Evolutionary conservation across 2,888 invertebrate genomes (phyloP), one percentile per base, ranked within the genome.

Genomic region (Ellobium chinense): DNA sequence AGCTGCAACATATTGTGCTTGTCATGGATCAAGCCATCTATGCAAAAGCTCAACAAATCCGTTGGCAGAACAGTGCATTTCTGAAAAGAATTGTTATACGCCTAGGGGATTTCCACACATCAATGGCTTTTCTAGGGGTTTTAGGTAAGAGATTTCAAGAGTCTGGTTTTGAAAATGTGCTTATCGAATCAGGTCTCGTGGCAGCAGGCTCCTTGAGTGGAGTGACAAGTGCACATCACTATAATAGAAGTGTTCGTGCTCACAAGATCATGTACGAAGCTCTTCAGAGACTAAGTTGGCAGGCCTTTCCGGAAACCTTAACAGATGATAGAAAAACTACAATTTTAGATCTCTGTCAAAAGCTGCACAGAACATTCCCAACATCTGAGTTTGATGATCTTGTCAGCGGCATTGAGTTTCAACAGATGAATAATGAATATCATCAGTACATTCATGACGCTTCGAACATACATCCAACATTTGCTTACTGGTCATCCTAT

Each of bases 81-180:
- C 77, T 76, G 63, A 34, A 36, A n/a, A 72, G 66, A 21, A 56
- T 78, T 65, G 37, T 84, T 27, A 39, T 83, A 24, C 63, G 80
- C 21, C 58, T 85, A 76, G 83, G 85, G 31, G 78, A 60, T n/a
- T 85, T 83, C 58, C 85, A 85, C 78, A 82, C 75, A 37, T 27
- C 74, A 29, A 77, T 74, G 46, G 73, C 69, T 56, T 31, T 62
- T 27, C 36, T 81, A 27, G 56, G 34, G 1, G 77, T 86, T 36
- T 65, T 88, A 54, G 84, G 84, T 5, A 87, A 87, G 73, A 24
- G 80, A 66, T 86, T 86, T 72, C 21, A 63, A 14, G 85, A 85
- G 73, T 83, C 77, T 46, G 83, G 85, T 24, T 39, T 87, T 21
- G 14, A 68, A 63, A 83, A 87, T 63, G 24, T 87, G 7, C 36